Evolutionary conservation across 1,140 invertebrate genomes (phyloP).

Genomic region (Ruditapes philippinarum): DNA sequence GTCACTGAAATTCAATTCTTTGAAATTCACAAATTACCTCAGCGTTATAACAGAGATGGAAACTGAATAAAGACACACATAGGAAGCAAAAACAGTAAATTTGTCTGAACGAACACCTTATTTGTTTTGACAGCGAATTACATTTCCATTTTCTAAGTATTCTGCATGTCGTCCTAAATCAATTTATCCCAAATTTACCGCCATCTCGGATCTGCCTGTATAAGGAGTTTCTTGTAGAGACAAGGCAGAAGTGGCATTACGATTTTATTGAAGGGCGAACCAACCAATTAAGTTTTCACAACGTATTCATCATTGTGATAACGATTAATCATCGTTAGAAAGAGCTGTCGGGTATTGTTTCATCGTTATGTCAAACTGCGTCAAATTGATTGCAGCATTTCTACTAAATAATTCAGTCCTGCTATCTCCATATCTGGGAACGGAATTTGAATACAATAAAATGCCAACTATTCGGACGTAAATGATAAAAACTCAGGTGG

Average conservation of each 20-base stretch:
- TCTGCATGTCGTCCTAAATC: constrained; percentile 56
- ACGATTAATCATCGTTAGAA: constrained; percentile 65
- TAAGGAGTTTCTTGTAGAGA: constrained; percentile 8
- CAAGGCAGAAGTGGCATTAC: constrained; percentile 34
- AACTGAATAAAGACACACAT: constrained; percentile 8
- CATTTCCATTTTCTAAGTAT: constrained; percentile 63
- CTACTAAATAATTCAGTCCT: constrained; percentile 53
- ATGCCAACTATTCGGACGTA: constrained; percentile 17
- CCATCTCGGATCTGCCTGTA: constrained; percentile 12
- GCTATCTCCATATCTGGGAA: constrained; percentile 27
- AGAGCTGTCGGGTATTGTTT: constrained; percentile 62
- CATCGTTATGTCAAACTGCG: constrained; percentile 48
- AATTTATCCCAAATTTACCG: constrained; percentile 53
- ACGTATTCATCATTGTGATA: constrained; percentile 54
- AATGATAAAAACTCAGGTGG: constrained; percentile 26
- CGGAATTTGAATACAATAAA: neutral
- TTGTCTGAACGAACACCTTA: constrained; percentile 45
- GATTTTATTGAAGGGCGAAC: constrained; percentile 51
- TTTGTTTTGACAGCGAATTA: constrained; percentile 65
- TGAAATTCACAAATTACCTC: constrained; percentile 32
- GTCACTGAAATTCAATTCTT: constrained; percentile 11
- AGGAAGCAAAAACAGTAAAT: constrained; percentile 47
- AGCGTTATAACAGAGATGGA: neutral
- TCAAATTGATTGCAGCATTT: constrained; percentile 53
- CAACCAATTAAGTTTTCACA: constrained; percentile 67